phyloP scores from a whole-genome alignment of 2,113 vertebrate species.

The Bostrychus sinensis region DNA sequence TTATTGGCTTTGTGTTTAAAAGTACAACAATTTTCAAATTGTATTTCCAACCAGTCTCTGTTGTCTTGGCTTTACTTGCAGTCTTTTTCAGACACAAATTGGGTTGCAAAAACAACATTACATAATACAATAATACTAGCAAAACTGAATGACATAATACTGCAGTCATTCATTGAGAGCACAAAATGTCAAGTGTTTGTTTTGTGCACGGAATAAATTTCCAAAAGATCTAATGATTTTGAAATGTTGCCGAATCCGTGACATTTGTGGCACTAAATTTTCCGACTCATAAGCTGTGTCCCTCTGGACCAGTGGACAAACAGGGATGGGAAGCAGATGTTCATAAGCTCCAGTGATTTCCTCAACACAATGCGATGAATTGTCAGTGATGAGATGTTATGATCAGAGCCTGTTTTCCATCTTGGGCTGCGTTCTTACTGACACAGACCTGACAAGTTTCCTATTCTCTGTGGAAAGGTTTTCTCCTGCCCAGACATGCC shows the following conservation, averaged over 20 bases:
- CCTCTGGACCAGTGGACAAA: conserved; percentile 13
- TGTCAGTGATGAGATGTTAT: conserved; percentile 55
- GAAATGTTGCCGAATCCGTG: background rate
- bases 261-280: background rate
- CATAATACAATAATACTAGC: conserved; percentile 41
- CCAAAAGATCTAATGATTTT: background rate
- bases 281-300: background rate
- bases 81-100: background rate
- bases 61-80: background rate
- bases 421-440: conserved; percentile 27
- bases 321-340: conserved; percentile 54
- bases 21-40: background rate
- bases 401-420: conserved; percentile 65
- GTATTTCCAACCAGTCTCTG: background rate
- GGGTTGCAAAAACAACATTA: conserved; percentile 61
- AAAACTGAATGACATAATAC: conserved; percentile 17
- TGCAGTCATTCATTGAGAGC: conserved; percentile 2
- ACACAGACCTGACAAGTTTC: conserved; percentile 24
- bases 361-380: conserved; percentile 49
- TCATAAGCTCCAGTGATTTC: conserved; percentile 62
- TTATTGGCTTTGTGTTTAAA: no score
- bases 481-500: conserved; percentile 46
- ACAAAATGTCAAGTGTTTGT: background rate
- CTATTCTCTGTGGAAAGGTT: conserved; percentile 35
- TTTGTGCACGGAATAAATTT: background rate